Percentiles rank a stretch among this genome's conserved stretches.
phyloP scores from a whole-genome alignment of 2,888 invertebrate genomes.

The Cephus spinipes region DNA sequence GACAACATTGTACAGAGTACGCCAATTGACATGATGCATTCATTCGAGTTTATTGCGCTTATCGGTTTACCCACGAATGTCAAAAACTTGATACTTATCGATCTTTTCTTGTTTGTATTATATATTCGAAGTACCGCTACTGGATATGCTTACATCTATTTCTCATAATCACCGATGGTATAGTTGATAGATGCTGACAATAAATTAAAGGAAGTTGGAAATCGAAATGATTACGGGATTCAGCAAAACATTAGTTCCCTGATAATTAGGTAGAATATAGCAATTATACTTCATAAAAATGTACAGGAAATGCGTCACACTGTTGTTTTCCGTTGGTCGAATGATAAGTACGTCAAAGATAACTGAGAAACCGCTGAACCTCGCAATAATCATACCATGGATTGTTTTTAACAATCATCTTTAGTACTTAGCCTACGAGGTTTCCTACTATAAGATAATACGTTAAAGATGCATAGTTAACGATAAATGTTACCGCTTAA shows the following conservation, averaged over 20 bases:
- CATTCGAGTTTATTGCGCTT: no score
- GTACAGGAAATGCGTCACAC: slow-evolving; percentile 38
- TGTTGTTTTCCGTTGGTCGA: slow-evolving; percentile 43
- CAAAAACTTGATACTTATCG: no score
- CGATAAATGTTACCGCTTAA: background rate
- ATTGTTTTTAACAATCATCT: background rate
- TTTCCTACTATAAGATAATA: no score
- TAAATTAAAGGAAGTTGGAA: background rate
- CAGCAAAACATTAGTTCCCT: background rate
- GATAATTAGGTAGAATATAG: background rate
- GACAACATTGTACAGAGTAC: no score
- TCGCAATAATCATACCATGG: background rate
- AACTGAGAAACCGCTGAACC: slow-evolving; percentile 17
- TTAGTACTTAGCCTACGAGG: background rate
- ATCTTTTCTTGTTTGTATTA: no score
- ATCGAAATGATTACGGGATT: background rate
- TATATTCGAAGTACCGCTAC: no score
- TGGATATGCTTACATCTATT: background rate
- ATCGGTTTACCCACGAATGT: no score
- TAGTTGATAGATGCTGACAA: slow-evolving; percentile 5
- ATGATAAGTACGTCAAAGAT: slow-evolving; percentile 37
- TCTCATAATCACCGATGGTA: slow-evolving; percentile 1
- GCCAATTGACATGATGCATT: no score
- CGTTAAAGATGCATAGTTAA: no score
- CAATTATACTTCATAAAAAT: slow-evolving; percentile 11